Base-by-base conservation (phyloP, 2,113 vertebrate genomes). In the Cyphomyrus plagiostoma region DNA sequence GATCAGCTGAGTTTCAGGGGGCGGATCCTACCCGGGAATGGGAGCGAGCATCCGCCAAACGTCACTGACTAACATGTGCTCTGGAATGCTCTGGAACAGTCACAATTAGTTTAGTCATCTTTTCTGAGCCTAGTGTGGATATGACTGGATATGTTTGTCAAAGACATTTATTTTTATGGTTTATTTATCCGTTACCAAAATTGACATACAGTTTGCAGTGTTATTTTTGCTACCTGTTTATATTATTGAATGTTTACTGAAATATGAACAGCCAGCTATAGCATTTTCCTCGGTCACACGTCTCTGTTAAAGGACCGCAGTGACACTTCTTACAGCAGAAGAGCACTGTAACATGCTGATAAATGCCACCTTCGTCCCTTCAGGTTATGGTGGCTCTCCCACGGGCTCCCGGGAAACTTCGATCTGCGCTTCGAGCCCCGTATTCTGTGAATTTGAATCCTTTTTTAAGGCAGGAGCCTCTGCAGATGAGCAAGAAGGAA, bases 381-480 rank as follows among this genome's bases (percentile, higher is more conserved):
- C 93, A 90, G 92, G 70, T 30, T 45, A 80, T 13, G 49, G 89
- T 85, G 50, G 87, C 86, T n/a, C 39, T 87, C 90, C 85, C 70
- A 21, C 30, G 23, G 90, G 92, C 92, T 93, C 92, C 92, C 91
- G 93, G 35, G 19, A 92, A 89, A 93, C 89, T 92, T 90, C 93
- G 93, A 94, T 95, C 93, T 93, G 94, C 93, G 92, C 45, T 46
- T 89, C 77, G 90, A 88, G 58, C 48, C 90, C 8, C 84, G 89
- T 90, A 91, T 80, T 89, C 70, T 58, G 84, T 88, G 92, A 92
- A 93, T 93, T 93, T 94, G 94, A 95, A 94, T 95, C 89, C 91
- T 91, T 93, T 90, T 66, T 82, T 89, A 53, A 23, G 4, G 26
- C 13, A 30, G 62, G 88, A 88, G 46, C 77, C 88, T 88, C 35